Base-by-base conservation (phyloP, 2,113 vertebrate genomes). In the Coregonus clupeaformis region DNA sequence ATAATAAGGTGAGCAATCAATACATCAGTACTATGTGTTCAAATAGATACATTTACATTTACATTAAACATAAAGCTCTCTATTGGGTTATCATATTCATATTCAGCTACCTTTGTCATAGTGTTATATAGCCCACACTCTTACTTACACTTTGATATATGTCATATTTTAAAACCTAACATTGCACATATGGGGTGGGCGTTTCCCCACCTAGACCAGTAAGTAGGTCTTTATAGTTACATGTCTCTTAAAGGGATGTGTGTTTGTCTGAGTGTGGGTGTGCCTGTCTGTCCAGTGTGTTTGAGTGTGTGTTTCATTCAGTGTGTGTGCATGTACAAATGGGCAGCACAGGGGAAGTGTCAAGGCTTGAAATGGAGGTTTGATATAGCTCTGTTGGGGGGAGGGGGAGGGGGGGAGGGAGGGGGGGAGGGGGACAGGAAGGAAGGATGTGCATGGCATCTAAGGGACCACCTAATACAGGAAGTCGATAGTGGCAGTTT, bases 321-420 rank as follows among this genome's bases (percentile, higher is more conserved):
- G 20, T n/a, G 22, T 20, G 22, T 57, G 69, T 30, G 1, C 13
- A 6, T 71, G 27, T n/a, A 52, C 32, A 14, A 9, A 45, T 11
- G 13, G 80, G 79, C 68, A 69, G 76, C 71, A 68, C 30, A 69
- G 79, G 77, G 71, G 70, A 69, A 77, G 81, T 84, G 86, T 86
- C 78, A 86, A 84, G 86, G 84, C 85, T 85, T 81, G 80, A 85
- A 84, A 89, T 89, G 84, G 80, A 84, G 85, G 84, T 85, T 87
- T 86, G 81, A 84, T 86, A 77, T 75, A 77, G 80, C 47, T 16
- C 11, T 49, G 47, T 49, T 14, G 3, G 14, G 3, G 2, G 47
- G 47, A 4, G 47, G 13, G 12, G 47, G 47, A 2, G 47, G 45
- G 2, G 52, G 72, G 47, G 64, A 62, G 68, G 42, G 52, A 5